Evolutionary conservation across 2,797 vertebrate species (phyloP).

Genomic region (Hozukius guyotensis): DNA sequence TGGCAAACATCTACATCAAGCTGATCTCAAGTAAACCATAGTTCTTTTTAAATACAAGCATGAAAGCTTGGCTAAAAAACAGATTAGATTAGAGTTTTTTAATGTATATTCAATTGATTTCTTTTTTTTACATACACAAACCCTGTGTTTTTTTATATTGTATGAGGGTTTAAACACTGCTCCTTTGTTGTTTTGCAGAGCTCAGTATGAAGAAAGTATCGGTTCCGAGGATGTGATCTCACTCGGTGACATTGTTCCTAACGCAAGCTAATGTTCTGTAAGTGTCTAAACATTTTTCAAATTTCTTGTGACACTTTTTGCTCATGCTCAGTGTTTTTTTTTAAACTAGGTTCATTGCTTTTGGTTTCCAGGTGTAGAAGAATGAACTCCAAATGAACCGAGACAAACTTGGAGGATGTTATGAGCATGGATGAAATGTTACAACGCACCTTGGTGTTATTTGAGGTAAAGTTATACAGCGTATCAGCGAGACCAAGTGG

Average conservation of each 20-base stretch:
- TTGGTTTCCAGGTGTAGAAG: slow-evolving; percentile 74
- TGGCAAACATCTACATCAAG: not conserved
- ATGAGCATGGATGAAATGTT: slow-evolving; percentile 32
- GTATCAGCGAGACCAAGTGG: slow-evolving; percentile 12
- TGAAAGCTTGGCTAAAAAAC: not conserved
- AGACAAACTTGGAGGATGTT: slow-evolving; percentile 23
- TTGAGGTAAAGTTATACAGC: slow-evolving; percentile 24
- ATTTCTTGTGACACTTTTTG: slow-evolving; percentile 15
- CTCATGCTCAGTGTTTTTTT: slow-evolving; percentile 74
- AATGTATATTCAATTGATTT: not conserved
- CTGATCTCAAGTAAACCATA: not conserved
- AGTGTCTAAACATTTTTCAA: slow-evolving; percentile 52
- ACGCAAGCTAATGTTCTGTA: slow-evolving; percentile 80
- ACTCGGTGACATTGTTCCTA: slow-evolving; percentile 75
- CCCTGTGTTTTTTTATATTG: not conserved
- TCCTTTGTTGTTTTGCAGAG: slow-evolving; percentile 48
- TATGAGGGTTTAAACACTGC: not conserved
- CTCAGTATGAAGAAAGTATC: slow-evolving; percentile 60
- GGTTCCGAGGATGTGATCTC: slow-evolving; percentile 65
- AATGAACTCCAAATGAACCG: slow-evolving; percentile 17
- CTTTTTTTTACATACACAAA: not conserved
- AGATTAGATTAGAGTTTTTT: too few relatives aligned
- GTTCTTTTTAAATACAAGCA: not conserved
- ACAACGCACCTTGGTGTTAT: slow-evolving; percentile 12
- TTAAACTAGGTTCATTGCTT: slow-evolving; percentile 76